Evolutionary conservation across 35 echinoderm and acorn worm genomes (phyloP).

Genomic region (Acanthaster planci): DNA sequence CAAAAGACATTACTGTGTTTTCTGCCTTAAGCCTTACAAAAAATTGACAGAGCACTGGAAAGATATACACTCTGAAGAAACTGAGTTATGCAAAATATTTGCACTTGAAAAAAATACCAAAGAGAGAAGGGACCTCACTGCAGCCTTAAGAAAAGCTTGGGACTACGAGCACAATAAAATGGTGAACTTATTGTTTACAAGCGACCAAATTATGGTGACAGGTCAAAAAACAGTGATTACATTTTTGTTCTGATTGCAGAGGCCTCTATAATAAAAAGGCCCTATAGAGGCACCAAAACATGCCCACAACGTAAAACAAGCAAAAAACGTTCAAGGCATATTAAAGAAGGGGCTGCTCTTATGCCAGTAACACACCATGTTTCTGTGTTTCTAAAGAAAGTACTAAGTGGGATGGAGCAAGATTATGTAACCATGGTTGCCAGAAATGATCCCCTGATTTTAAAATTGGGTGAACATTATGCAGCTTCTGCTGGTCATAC

Average conservation of each 20-base stretch:
- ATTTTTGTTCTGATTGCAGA: slow-evolving; percentile 7
- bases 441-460: slow-evolving; percentile 31
- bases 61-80: slow-evolving; percentile 7
- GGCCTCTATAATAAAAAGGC: background rate
- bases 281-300: slow-evolving; percentile 9
- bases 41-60: slow-evolving; percentile 17
- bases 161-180: slow-evolving; percentile 31
- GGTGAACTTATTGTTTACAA: slow-evolving; percentile 19
- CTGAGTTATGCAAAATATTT: background rate
- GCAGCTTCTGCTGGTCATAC: background rate
- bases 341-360: slow-evolving; percentile 21
- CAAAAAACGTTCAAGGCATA: slow-evolving; percentile 4
- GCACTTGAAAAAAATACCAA: slow-evolving; percentile 14
- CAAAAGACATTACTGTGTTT: slow-evolving; percentile 32
- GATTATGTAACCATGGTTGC: background rate
- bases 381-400: background rate
- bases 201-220: slow-evolving; percentile 13
- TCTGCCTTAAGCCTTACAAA: background rate
- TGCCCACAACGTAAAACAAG: background rate
- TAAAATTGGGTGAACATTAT: slow-evolving; percentile 17
- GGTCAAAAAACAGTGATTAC: background rate
- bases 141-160: background rate
- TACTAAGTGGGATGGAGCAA: background rate
- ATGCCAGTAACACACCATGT: background rate
- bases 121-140: background rate